Evolutionary conservation across 2,113 vertebrate species (phyloP).

Genomic region (Micronycteris hirsuta): DNA sequence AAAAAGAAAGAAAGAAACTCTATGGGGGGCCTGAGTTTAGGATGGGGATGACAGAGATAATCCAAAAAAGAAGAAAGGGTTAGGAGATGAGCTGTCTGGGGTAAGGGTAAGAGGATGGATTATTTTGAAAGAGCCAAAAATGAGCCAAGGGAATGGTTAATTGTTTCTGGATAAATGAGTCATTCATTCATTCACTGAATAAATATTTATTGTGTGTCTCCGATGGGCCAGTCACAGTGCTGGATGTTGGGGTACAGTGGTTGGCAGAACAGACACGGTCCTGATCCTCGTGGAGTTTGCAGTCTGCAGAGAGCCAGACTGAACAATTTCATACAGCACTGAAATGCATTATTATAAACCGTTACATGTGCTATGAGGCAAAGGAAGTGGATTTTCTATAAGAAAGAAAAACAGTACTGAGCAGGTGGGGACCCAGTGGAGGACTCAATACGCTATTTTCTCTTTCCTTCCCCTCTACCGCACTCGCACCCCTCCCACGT

Average conservation of each 20-base stretch:
- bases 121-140: neutral
- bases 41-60: neutral
- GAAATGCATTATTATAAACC: neutral
- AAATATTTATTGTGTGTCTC: neutral
- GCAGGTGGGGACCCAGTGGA: neutral
- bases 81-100: neutral
- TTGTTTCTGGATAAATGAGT: neutral
- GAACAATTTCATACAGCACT: neutral
- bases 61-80: neutral
- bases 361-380: neutral
- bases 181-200: neutral
- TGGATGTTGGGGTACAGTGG: neutral
- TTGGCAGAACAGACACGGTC: neutral
- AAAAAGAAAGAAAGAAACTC: neutral
- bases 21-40: neutral
- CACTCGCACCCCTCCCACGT: neutral
- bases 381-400: neutral
- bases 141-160: neutral
- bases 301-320: neutral
- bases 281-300: neutral
- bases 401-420: neutral
- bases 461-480: too few relatives aligned
- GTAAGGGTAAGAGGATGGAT: neutral
- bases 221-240: neutral
- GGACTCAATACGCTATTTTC: neutral